Conservation (phyloP, 2,113 vertebrate species). For the Vanacampus margaritifer region DNA sequence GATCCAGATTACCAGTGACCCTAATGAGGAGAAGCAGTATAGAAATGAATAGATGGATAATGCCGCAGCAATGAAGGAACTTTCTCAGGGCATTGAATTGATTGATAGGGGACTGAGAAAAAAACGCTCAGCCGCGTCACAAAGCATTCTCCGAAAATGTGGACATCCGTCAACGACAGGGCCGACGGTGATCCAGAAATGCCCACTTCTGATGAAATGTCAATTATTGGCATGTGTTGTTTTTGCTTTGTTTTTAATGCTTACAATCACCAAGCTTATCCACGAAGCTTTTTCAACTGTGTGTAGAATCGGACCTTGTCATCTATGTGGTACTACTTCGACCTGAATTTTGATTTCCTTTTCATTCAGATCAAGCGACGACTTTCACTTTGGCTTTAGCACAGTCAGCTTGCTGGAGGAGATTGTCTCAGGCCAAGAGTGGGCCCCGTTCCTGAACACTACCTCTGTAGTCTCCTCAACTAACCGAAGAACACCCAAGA, state of each 20-base stretch:
- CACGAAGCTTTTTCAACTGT: too few relatives aligned
- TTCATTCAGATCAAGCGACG: conserved; percentile 34
- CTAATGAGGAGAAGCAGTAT: neutral
- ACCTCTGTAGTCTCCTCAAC: conserved; percentile 3
- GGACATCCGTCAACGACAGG: too few relatives aligned
- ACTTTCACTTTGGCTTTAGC: conserved; percentile 62
- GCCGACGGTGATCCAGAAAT: neutral
- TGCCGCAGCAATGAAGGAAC: neutral
- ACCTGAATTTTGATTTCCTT: neutral
- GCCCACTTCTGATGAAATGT: neutral
- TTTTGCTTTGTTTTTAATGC: neutral
- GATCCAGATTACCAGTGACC: neutral
- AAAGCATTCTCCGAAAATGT: too few relatives aligned
- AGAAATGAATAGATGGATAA: too few relatives aligned
- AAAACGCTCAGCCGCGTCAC: too few relatives aligned
- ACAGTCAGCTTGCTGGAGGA: conserved; percentile 72
- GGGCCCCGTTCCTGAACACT: conserved; percentile 64
- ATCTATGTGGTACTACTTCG: neutral
- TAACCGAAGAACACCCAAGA: conserved; percentile 23
- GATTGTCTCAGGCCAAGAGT: conserved; percentile 66
- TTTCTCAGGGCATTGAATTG: neutral
- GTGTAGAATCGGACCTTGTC: neutral
- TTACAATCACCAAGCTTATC: neutral
- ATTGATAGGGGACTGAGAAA: neutral
- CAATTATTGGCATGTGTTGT: neutral